phyloP scores from a whole-genome alignment of 2,888 invertebrate species.

The Ichneumoninae sp. region DNA sequence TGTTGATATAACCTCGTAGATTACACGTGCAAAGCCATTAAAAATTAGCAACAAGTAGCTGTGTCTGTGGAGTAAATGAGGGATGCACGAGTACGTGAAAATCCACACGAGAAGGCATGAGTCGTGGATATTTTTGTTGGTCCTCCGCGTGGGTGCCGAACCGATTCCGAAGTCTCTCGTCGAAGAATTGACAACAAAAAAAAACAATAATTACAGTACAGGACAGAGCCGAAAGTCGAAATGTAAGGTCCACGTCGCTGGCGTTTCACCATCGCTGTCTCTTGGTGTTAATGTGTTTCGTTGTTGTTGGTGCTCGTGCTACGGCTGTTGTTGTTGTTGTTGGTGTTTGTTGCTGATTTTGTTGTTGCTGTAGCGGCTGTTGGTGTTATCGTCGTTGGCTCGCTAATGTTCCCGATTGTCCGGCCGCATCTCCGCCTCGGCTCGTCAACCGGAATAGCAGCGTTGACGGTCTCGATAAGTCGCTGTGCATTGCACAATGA shows the following conservation, averaged over 20 bases:
- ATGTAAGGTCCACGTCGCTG: conserved; percentile 17
- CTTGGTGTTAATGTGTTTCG: conserved; percentile 38
- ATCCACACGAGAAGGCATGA: not conserved
- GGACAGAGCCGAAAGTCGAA: conserved; percentile 1
- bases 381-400: conserved; percentile 66
- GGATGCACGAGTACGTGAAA: not conserved
- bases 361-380: conserved; percentile 64
- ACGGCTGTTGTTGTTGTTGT: conserved; percentile 62
- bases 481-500: not conserved
- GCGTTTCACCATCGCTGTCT: conserved; percentile 11
- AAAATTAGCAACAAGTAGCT: not conserved
- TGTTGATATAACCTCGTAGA: not conserved
- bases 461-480: not conserved
- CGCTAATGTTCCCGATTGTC: conserved; percentile 63
- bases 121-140: not conserved
- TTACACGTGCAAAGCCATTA: not conserved
- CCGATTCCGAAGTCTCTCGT: not conserved
- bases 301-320: conserved; percentile 61
- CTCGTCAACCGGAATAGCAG: not conserved
- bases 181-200: not conserved
- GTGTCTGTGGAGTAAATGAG: not conserved
- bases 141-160: not conserved
- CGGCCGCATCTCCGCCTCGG: conserved; percentile 12
- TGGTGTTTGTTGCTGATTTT: conserved; percentile 59
- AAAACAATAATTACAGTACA: no score